Base-by-base conservation (phyloP, 2,113 vertebrate species). In the Catharus bicknelli region DNA sequence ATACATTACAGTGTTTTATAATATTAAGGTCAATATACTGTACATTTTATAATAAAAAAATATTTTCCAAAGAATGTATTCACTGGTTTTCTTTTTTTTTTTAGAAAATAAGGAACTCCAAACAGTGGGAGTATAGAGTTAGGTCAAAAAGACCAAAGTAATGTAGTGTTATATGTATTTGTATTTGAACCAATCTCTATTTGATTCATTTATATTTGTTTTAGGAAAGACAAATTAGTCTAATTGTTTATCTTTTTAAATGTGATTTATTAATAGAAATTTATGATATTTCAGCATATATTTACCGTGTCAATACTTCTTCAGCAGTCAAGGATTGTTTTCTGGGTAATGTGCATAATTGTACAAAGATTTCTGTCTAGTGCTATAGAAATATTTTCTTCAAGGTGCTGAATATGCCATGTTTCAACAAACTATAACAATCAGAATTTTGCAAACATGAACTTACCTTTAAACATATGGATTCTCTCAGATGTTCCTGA, bases 41-140 rank as follows among this genome's bases (percentile, higher is more conserved):
- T 97, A 96, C 94, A 97, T 97, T 97, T 96, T 98, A 95, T 96
- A 98, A 98, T 97, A 97, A 98, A 97, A 97, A 93, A 96, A 83
- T 97, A 95, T 97, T 98, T 98, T 97, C 96, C 81, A 96, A 95
- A 88, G 23, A 75, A 53, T 23, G 7, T 78, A 48, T 82, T 94
- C 53, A 78, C 22, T 62, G 19, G 11, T 79, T 88, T 95, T 89
- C 5, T 8, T 85, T 87, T 26, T 26, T 26, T 26, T 50, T 50
- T 50, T 9, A 7, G 20, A 21, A 50, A 83, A 75, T 17, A 53
- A 64, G 22, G 14, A 74, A 34, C 17, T 86, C 30, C 7, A 51
- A 53, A 50, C 21, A 59, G 10, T 47, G 29, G 32, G 20, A 53
- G 4, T 50, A 13, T 69, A 14, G 81, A 80, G 14, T 85, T 73